Base-by-base conservation (phyloP, 2,113 vertebrate species). In the Callorhinus ursinus region DNA sequence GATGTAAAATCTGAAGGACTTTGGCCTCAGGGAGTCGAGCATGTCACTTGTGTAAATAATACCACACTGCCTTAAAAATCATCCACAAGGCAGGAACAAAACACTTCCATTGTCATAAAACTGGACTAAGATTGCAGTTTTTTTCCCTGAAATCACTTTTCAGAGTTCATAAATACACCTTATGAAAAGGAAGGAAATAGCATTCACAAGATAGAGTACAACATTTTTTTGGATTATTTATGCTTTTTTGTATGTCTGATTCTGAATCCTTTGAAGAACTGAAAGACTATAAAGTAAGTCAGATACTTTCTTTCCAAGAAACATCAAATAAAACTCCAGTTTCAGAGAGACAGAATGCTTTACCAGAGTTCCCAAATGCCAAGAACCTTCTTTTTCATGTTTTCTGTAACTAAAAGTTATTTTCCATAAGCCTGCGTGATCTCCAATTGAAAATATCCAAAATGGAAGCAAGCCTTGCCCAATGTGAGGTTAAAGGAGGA, bases 281-380 rank as follows among this genome's bases (percentile, higher is more conserved):
- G 55, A 85, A 95, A 81, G 36, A 36, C 90, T 95, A 63, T 93
- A 85, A 97, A 97, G 49, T 28, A 77, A 84, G 84, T 69, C 63
- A 53, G 80, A 61, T 94, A 85, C 15, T 95, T 95, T 96, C 55
- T 95, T 92, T 96, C 74, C 55, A 63, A 83, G 91, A 95, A 97
- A 85, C 24, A 71, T 92, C 94, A 81, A 97, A 67, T 88, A 46
- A 93, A 97, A 84, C 57, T 81, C 77, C 26, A 31, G 19, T 39
- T 90, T 96, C 90, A 61, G 84, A 65, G 21, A 88, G 76, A 84
- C 55, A 95, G 74, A 95, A 71, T 76, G 59, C 81, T 94, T 88
- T 81, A 46, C n/a, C 69, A 10, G 0, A 8, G 22, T 92, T 97
- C 88, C 94, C 88, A 87, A 87, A 88, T 16, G 63, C 53, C 49